Conservation (phyloP, 2,888 invertebrate species). For the Xestia c-nigrum region DNA sequence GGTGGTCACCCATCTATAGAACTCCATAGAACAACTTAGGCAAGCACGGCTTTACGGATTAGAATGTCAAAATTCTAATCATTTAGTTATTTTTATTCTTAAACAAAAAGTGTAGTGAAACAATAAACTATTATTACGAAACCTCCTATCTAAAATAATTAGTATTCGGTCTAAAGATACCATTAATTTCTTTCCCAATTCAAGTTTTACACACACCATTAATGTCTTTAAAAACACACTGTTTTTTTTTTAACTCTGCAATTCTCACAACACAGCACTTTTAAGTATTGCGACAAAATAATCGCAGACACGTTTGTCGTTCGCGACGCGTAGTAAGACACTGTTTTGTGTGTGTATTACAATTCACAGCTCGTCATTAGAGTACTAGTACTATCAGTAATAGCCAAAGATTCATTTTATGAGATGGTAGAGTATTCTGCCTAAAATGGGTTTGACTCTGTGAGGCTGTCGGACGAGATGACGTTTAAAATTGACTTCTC, state of each 20-base stretch:
- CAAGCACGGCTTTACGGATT: no score
- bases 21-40: no score
- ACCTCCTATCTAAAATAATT: not conserved
- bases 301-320: conserved; percentile 59
- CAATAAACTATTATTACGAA: conserved; percentile 3
- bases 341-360: conserved; percentile 65
- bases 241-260: not conserved
- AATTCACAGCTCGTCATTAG: conserved; percentile 51
- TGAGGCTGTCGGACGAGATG: conserved; percentile 15
- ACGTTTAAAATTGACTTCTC: not conserved
- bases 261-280: conserved; percentile 35
- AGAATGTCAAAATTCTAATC: not conserved
- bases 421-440: conserved; percentile 38
- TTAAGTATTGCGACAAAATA: conserved; percentile 23
- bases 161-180: conserved; percentile 14
- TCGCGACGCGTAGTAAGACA: conserved; percentile 63
- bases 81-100: not conserved
- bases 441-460: conserved; percentile 31
- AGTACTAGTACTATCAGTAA: conserved; percentile 59
- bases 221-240: conserved; percentile 8
- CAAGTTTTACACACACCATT: conserved; percentile 23
- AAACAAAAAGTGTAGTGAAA: conserved; percentile 43
- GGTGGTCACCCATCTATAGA: no score
- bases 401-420: conserved; percentile 50
- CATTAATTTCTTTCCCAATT: conserved; percentile 12